Percentiles rank a stretch among this genome's conserved stretches.
Evolutionary conservation across 2,888 invertebrate species (phyloP).

Genomic region (Cancer borealis): DNA sequence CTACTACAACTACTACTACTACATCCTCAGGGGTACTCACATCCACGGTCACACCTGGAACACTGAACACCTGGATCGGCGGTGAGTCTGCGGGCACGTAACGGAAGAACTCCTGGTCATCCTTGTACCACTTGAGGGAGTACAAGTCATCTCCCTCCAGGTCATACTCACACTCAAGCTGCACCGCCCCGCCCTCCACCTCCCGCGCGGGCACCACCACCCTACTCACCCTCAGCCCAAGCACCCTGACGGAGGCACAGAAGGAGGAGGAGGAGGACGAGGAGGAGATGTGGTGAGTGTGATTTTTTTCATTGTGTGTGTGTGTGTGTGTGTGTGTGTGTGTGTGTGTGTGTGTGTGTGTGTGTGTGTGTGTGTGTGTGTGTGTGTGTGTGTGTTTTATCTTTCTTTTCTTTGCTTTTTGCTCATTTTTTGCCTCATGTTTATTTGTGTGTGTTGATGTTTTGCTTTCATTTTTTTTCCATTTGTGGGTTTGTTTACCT

Average conservation of each 20-base stretch:
- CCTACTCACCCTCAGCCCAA: slow-evolving; percentile 14
- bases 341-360: slow-evolving; percentile 30
- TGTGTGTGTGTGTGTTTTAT: too few species aligned
- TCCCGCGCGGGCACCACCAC: slow-evolving; percentile 72
- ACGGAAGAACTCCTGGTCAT: slow-evolving; percentile 71
- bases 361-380: slow-evolving; percentile 18
- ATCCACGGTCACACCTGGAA: slow-evolving; percentile 73
- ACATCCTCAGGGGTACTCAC: slow-evolving; percentile 61
- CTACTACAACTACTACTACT: slow-evolving; percentile 17
- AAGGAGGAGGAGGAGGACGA: background rate
- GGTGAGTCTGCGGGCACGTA: slow-evolving; percentile 69
- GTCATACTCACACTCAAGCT: slow-evolving; percentile 75
- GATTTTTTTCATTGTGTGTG: background rate
- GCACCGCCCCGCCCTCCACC: slow-evolving; percentile 70
- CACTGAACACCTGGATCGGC: slow-evolving; percentile 69
- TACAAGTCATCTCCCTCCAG: slow-evolving; percentile 71
- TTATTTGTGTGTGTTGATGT: too few species aligned
- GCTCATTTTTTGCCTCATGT: too few species aligned
- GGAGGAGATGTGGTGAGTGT: background rate
- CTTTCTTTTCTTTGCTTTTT: too few species aligned
- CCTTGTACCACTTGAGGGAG: slow-evolving; percentile 76
- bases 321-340: background rate
- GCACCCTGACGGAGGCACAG: background rate
- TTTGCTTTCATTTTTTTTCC: too few species aligned
- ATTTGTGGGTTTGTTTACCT: too few species aligned